phyloP scores from a whole-genome alignment of 2,888 invertebrate genomes.

The Coelogynopora nodosa region DNA sequence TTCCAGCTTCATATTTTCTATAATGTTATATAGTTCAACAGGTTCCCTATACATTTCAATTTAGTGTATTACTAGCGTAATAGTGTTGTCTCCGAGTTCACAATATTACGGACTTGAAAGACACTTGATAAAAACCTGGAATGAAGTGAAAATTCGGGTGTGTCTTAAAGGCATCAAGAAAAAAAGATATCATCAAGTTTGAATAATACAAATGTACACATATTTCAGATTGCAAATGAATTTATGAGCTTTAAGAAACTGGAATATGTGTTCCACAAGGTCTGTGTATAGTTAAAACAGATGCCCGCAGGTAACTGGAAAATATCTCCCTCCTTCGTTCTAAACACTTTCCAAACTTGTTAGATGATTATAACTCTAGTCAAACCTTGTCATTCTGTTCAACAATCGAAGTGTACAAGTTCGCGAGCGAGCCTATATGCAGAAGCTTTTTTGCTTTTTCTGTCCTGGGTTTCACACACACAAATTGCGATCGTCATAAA shows the following conservation, averaged over 20 bases:
- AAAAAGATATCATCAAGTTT: background rate
- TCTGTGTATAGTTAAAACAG: background rate
- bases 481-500: background rate
- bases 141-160: background rate
- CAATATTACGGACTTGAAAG: background rate
- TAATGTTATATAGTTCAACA: background rate
- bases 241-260: background rate
- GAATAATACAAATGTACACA: background rate
- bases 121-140: background rate
- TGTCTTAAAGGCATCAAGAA: conserved; percentile 1
- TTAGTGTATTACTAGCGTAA: too few relatives aligned
- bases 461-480: background rate
- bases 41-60: too few relatives aligned
- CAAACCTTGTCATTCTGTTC: background rate
- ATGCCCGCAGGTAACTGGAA: background rate
- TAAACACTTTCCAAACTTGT: background rate
- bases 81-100: background rate
- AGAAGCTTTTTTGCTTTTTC: background rate
- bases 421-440: background rate
- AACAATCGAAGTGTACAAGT: background rate
- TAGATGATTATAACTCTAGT: background rate
- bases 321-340: background rate
- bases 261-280: background rate
- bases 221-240: background rate
- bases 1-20: background rate